phyloP scores from a whole-genome alignment of 2,797 vertebrate species.

The Carapus acus region DNA sequence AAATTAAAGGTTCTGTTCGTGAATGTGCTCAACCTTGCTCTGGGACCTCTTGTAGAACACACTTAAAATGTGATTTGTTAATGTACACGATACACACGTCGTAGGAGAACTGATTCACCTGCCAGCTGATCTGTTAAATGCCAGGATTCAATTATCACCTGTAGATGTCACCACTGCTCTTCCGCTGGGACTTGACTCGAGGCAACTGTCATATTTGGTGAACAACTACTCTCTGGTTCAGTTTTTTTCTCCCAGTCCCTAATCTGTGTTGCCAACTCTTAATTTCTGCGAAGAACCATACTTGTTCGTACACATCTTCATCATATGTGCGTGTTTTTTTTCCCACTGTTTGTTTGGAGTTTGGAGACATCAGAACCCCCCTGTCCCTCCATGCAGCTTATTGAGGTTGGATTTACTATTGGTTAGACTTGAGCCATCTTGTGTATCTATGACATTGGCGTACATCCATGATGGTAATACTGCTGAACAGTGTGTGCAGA shows the following conservation, averaged over 20 bases:
- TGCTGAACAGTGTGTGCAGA: conserved; percentile 62
- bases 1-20: conserved; percentile 55
- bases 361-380: conserved; percentile 53
- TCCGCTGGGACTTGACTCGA: conserved; percentile 59
- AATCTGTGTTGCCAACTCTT: conserved; percentile 62
- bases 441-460: conserved; percentile 57
- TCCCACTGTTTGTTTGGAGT: no score
- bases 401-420: conserved; percentile 50
- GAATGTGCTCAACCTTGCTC: conserved; percentile 64
- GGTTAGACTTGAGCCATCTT: conserved; percentile 51
- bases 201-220: conserved; percentile 49
- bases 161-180: conserved; percentile 52
- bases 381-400: conserved; percentile 49
- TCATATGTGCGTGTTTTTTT: no score
- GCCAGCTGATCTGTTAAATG: conserved; percentile 47
- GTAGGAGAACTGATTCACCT: conserved; percentile 35
- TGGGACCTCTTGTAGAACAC: conserved; percentile 55
- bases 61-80: conserved; percentile 63
- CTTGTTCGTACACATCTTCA: no score
- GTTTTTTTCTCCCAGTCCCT: conserved; percentile 48
- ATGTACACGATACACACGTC: conserved; percentile 51
- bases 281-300: no score
- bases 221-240: conserved; percentile 46
- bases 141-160: conserved; percentile 45
- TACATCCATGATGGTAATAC: conserved; percentile 20